Conservation (phyloP, 1,140 invertebrate genomes). For the Lordiphosa collinella region DNA sequence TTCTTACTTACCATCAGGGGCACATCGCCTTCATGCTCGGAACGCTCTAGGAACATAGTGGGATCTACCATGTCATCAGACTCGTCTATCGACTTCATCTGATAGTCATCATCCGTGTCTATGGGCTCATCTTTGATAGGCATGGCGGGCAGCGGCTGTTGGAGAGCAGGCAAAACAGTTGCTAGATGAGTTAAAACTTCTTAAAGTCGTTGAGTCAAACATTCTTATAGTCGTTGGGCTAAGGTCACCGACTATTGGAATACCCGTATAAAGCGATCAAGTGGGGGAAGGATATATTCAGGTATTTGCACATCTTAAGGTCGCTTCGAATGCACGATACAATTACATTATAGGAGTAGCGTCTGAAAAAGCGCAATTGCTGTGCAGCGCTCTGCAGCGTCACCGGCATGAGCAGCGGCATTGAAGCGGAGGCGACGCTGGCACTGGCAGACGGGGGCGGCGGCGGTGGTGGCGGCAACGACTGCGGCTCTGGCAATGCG, state of each 20-base stretch:
- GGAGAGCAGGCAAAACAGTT: conserved; percentile 9
- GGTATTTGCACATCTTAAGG: too few species aligned
- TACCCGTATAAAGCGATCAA: neutral
- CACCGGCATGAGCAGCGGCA: conserved; percentile 65
- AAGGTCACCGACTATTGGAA: neutral
- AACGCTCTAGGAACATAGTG: conserved; percentile 74
- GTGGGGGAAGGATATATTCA: too few species aligned
- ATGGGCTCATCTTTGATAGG: conserved; percentile 77
- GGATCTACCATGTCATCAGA: conserved; percentile 78
- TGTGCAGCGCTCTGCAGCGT: conserved; percentile 68
- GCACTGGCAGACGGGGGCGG: neutral
- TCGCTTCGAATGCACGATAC: conserved; percentile 77
- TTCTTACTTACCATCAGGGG: conserved; percentile 54
- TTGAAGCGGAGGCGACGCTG: conserved; percentile 12
- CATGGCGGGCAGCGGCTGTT: conserved; percentile 70
- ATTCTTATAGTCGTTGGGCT: neutral
- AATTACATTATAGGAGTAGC: conserved; percentile 79
- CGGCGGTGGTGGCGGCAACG: conserved; percentile 14
- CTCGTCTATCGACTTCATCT: conserved; percentile 68
- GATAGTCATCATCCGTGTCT: conserved; percentile 71
- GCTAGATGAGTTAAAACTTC: conserved; percentile 6
- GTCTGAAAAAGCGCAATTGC: conserved; percentile 78
- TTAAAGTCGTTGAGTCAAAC: neutral
- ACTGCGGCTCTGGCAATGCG: conserved; percentile 20
- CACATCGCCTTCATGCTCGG: conserved; percentile 69